Evolutionary conservation across 1,140 invertebrate genomes (phyloP).

Genomic region (Nasonia longicornis): DNA sequence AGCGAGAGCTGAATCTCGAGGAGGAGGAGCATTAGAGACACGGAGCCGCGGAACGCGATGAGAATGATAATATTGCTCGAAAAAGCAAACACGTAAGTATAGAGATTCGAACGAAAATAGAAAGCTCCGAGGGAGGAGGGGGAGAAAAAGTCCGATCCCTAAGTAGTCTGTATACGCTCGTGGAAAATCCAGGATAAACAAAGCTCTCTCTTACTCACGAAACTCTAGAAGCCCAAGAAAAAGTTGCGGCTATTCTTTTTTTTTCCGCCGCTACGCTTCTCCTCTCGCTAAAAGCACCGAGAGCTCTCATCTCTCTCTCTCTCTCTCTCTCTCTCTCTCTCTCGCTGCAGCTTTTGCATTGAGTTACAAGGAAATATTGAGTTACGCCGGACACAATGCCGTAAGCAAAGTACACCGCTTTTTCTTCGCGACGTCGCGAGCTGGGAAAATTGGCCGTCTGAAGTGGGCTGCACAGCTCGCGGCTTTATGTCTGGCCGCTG

Average conservation of each 20-base stretch:
- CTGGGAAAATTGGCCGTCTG: slow-evolving; percentile 10
- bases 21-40: neutral
- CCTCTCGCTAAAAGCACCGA: neutral
- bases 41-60: neutral
- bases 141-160: neutral
- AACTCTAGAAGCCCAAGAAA: slow-evolving; percentile 1
- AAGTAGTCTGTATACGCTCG: neutral
- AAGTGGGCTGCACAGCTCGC: neutral
- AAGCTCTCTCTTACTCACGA: neutral
- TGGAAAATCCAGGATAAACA: slow-evolving; percentile 17
- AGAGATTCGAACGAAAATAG: neutral
- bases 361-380: slow-evolving; percentile 52
- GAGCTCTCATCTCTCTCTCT: neutral
- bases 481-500: neutral
- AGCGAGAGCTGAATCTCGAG: neutral
- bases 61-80: too few species aligned
- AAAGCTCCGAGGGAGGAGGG: neutral
- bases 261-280: slow-evolving; percentile 7
- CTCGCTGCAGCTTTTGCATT: slow-evolving; percentile 30
- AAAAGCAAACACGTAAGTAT: neutral
- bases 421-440: neutral
- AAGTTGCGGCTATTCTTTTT: neutral
- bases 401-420: neutral
- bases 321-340: too few species aligned
- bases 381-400: slow-evolving; percentile 39